These are phyloP conservation scores for Centroberyx gerrardi DNA, from an alignment of 2,797 vertebrate genomes.

Conservation along the genomic window DNA sequence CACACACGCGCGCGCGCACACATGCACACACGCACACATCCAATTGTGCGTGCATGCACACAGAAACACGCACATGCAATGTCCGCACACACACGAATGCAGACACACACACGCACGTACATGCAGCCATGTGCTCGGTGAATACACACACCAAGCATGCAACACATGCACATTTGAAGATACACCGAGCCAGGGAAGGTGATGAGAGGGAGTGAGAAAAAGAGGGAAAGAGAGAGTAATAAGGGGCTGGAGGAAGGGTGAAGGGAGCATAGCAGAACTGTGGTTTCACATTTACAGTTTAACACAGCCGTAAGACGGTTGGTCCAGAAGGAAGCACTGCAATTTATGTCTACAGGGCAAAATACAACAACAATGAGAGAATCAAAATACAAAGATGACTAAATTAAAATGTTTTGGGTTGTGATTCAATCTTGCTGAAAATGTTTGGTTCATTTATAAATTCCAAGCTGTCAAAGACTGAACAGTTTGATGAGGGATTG, in stretches of 20 bases:
- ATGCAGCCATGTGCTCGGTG: slow-evolving; percentile 57
- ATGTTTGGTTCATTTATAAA: slow-evolving; percentile 67
- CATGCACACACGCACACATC: slow-evolving; percentile 16
- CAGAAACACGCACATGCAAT: slow-evolving; percentile 33
- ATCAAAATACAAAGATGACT: slow-evolving; percentile 54
- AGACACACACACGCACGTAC: slow-evolving; percentile 68
- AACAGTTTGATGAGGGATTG: slow-evolving; percentile 74
- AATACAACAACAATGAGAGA: background rate
- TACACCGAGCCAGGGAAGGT: slow-evolving; percentile 27
- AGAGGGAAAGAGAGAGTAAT: slow-evolving; percentile 18
- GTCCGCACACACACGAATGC: slow-evolving; percentile 26
- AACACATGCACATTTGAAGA: slow-evolving; percentile 67
- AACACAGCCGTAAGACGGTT: slow-evolving; percentile 42
- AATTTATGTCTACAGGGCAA: background rate
- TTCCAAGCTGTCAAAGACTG: slow-evolving; percentile 67
- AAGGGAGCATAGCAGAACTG: slow-evolving; percentile 24
- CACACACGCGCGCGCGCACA: slow-evolving; percentile 23
- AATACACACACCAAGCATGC: slow-evolving; percentile 55
- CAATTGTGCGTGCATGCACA: slow-evolving; percentile 32
- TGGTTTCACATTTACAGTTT: slow-evolving; percentile 40
- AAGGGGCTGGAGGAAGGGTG: slow-evolving; percentile 34
- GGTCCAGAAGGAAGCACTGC: background rate
- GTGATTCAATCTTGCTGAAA: slow-evolving; percentile 57
- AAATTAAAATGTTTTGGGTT: slow-evolving; percentile 63
- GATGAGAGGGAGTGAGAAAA: slow-evolving; percentile 43